Percentiles rank a stretch among this genome's conserved stretches.
Conservation (phyloP, 1,140 invertebrate genomes). For the Diprion similis region DNA sequence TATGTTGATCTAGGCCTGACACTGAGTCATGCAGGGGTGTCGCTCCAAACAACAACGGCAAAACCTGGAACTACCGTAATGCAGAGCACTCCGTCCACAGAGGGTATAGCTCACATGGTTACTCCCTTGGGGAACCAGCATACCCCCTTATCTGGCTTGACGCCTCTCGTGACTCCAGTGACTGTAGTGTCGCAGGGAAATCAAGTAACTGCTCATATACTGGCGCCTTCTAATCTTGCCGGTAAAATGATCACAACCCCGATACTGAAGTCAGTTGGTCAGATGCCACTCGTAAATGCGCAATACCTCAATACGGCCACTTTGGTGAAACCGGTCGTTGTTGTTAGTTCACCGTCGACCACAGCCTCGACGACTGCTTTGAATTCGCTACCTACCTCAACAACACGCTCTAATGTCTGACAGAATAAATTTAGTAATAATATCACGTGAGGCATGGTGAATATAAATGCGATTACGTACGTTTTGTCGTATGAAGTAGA, state of each 20-base stretch:
- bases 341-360: conserved; percentile 49
- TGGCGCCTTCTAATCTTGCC: conserved; percentile 54
- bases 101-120: conserved; percentile 59
- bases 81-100: conserved; percentile 53
- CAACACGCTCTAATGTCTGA: conserved; percentile 57
- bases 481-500: too few relatives aligned
- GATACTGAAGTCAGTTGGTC: conserved; percentile 57
- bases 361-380: conserved; percentile 37
- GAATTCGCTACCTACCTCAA: conserved; percentile 47
- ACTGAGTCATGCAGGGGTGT: conserved; percentile 56
- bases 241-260: conserved; percentile 60
- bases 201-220: conserved; percentile 58
- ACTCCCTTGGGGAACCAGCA: conserved; percentile 40
- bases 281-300: conserved; percentile 59
- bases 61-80: conserved; percentile 50
- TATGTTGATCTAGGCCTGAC: conserved; percentile 49
- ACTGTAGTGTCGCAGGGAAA: conserved; percentile 61
- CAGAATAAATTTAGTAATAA: conserved; percentile 34
- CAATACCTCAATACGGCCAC: conserved; percentile 61
- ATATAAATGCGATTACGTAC: too few relatives aligned
- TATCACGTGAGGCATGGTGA: too few relatives aligned
- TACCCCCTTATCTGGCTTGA: conserved; percentile 53
- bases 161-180: conserved; percentile 60
- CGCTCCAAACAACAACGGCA: conserved; percentile 47
- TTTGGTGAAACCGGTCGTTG: conserved; percentile 60